Percentiles rank a stretch among this genome's conserved stretches.
Evolutionary conservation across 2,888 invertebrate species (phyloP).

Genomic region (Melitaea athalia): DNA sequence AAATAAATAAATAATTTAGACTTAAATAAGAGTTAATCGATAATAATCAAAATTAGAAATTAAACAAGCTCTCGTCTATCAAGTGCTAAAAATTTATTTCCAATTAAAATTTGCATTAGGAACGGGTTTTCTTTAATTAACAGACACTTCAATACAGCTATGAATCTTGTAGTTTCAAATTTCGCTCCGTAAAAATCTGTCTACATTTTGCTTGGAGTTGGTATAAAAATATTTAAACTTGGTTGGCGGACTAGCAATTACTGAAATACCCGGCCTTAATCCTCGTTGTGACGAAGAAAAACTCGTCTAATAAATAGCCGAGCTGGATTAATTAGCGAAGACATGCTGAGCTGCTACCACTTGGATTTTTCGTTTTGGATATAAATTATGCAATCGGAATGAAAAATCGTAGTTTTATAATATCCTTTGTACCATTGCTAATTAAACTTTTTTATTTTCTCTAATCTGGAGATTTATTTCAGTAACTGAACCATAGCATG

Average conservation of each 20-base stretch:
- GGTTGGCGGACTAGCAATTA: conserved; percentile 56
- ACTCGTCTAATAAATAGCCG: conserved; percentile 75
- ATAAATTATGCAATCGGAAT: conserved; percentile 18
- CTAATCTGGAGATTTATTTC: neutral
- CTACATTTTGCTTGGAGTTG: conserved; percentile 34
- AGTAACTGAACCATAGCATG: neutral
- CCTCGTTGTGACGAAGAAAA: conserved; percentile 66
- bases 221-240: conserved; percentile 48
- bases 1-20: too few species aligned
- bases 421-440: conserved; percentile 9
- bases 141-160: conserved; percentile 11
- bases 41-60: too few species aligned
- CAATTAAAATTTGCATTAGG: neutral
- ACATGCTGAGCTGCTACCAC: conserved; percentile 56
- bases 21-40: too few species aligned
- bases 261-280: conserved; percentile 58
- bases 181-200: conserved; percentile 23
- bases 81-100: too few species aligned
- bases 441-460: neutral
- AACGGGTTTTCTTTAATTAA: neutral
- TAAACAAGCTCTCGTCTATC: too few species aligned
- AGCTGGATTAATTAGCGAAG: conserved; percentile 72
- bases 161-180: conserved; percentile 23
- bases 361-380: conserved; percentile 46
- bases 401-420: conserved; percentile 7